phyloP scores from a whole-genome alignment of 1,140 invertebrate genomes.

The Stegodyphus mimosarum region DNA sequence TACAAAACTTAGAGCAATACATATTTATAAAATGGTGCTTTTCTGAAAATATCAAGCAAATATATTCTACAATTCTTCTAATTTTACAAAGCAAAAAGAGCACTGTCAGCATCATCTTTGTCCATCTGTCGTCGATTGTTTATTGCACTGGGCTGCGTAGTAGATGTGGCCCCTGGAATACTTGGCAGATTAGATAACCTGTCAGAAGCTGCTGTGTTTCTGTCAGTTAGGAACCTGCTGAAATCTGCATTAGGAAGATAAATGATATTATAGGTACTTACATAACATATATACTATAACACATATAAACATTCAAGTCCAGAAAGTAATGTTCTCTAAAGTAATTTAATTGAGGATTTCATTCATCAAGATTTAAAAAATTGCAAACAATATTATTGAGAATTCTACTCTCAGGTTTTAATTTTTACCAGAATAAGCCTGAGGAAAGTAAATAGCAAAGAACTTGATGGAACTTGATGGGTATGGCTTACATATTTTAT shows the following conservation, averaged over 20 bases:
- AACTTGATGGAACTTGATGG: too few species aligned
- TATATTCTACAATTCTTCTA: neutral
- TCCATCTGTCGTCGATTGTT: slow-evolving; percentile 51
- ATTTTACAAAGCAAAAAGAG: slow-evolving; percentile 55
- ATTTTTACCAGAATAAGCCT: too few species aligned
- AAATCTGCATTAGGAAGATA: slow-evolving; percentile 76
- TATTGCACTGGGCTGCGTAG: slow-evolving; percentile 11
- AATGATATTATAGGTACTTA: neutral
- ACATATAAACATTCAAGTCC: neutral
- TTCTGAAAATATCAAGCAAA: too few species aligned
- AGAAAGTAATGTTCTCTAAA: neutral
- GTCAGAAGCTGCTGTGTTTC: neutral
- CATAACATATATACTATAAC: neutral
- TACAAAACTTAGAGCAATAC: too few species aligned
- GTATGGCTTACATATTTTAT: too few species aligned
- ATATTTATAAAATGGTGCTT: too few species aligned
- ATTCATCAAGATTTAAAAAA: neutral
- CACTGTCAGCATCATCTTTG: slow-evolving; percentile 49
- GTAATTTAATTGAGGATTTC: neutral
- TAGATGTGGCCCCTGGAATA: slow-evolving; percentile 24
- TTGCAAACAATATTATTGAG: neutral
- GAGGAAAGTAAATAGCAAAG: too few species aligned
- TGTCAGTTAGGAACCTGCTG: neutral
- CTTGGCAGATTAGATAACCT: slow-evolving; percentile 28
- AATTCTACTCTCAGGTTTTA: neutral